Conservation (phyloP, 2,888 invertebrate genomes). For the Aleiodes leptofemur region DNA sequence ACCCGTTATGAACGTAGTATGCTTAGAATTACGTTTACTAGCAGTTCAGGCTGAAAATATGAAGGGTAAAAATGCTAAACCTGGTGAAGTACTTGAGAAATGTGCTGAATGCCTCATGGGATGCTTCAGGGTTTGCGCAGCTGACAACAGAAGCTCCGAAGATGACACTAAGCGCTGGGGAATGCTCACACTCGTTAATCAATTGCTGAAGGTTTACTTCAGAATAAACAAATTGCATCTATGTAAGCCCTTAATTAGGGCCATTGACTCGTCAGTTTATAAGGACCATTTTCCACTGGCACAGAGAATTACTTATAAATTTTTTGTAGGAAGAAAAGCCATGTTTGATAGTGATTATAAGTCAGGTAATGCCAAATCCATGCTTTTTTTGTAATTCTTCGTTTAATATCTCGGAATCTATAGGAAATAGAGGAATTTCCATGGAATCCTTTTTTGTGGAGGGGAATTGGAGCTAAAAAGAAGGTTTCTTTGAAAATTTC, state of each 20-base stretch:
- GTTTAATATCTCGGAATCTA: too few relatives aligned
- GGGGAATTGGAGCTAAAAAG: too few relatives aligned
- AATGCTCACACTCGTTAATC: constrained; percentile 97
- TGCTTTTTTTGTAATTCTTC: constrained; percentile 31
- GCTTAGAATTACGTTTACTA: constrained; percentile 91
- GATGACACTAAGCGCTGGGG: constrained; percentile 96
- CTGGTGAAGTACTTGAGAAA: constrained; percentile 89
- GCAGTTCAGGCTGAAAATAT: constrained; percentile 87
- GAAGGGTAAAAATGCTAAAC: constrained; percentile 76
- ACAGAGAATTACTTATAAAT: constrained; percentile 97
- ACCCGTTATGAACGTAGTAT: constrained; percentile 93
- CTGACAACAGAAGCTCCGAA: constrained; percentile 93
- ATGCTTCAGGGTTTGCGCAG: constrained; percentile 96
- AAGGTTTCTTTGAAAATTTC: too few relatives aligned
- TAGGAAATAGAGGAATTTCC: too few relatives aligned
- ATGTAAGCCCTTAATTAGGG: constrained; percentile 95
- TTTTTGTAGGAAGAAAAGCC: constrained; percentile 97
- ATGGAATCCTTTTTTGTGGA: too few relatives aligned
- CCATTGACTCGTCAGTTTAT: constrained; percentile 94
- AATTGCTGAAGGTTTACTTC: constrained; percentile 97
- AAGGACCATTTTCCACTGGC: constrained; percentile 93
- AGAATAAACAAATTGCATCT: constrained; percentile 92
- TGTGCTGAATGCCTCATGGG: constrained; percentile 95
- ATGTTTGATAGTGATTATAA: constrained; percentile 99
- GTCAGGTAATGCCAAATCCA: constrained; percentile 76